Base-by-base conservation (phyloP, 2,888 invertebrate genomes). In the Tipula helvola region DNA sequence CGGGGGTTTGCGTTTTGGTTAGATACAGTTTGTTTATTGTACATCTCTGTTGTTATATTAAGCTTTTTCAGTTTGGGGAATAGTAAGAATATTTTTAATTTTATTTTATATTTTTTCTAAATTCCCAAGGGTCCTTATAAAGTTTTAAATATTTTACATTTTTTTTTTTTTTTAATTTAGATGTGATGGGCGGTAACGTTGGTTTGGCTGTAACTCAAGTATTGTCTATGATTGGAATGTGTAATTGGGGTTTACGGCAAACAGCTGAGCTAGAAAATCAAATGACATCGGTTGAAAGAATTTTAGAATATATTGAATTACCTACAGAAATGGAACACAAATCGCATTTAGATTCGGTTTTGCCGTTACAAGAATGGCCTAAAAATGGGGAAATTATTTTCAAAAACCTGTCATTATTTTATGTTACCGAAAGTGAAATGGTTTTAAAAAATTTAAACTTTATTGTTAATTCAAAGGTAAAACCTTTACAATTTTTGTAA, bases 241-340 rank as follows among this genome's bases (percentile, higher is more conserved):
- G 95, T 52, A 95, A 95, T 89, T 97, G 96, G 94, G 96, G 96
- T 0, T 95, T 97, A 93, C 91, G 97, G 42, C 97, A 97, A 90
- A 96, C 96, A 0, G 96, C 97, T 0, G 97, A 97, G 89, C 92
- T 96, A 0, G 95, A 96, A 89, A 96, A 96, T 89, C 94, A 95
- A 89, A 95, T 96, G 96, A 96, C 95, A 0, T 95, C 95, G 0
- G 97, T 97, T 2, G 97, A 97, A 90, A 93, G 97, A 88, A 94
- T 97, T 18, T 89, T 96, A 8, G 97, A 97, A 89, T 98, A 97
- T 90, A 94, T 94, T 0, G 93, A 94, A 52, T 90, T 97, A 2
- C 93, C 94, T 0, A 89, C 94, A 0, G 96, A 96, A 88, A 90
- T 92, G 0, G 92, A 93, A 0, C 90, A 94, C 7, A 93, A 94